phyloP scores from a whole-genome alignment of 2,888 invertebrate species.

The Eurytoma adleriae region DNA sequence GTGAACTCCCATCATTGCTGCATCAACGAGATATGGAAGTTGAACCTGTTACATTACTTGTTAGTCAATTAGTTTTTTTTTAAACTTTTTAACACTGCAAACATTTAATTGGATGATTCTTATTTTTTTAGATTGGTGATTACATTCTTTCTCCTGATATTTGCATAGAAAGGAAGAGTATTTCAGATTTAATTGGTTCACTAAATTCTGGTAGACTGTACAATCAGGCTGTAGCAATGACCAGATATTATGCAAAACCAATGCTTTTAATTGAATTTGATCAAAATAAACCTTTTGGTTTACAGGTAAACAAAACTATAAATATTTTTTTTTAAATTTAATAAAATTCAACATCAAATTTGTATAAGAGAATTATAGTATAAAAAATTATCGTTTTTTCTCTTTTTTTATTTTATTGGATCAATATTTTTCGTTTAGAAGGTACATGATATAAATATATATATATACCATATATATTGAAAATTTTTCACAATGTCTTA shows the following conservation, averaged over 20 bases:
- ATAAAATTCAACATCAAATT: no score
- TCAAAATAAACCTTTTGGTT: constrained; percentile 92
- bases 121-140: constrained; percentile 88
- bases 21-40: constrained; percentile 96
- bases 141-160: constrained; percentile 98
- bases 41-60: constrained; percentile 90
- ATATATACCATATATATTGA: no score
- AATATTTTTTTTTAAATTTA: neutral
- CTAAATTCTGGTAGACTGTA: constrained; percentile 96
- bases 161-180: constrained; percentile 97
- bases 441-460: no score
- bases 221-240: constrained; percentile 97
- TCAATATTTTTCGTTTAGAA: no score
- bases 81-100: constrained; percentile 3
- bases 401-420: neutral
- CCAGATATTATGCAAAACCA: constrained; percentile 90
- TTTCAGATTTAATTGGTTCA: constrained; percentile 97
- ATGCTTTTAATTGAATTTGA: constrained; percentile 97
- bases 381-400: neutral
- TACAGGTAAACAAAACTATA: constrained; percentile 81
- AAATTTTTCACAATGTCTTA: no score
- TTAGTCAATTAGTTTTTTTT: constrained; percentile 66
- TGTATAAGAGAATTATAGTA: no score
- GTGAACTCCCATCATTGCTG: constrained; percentile 95
- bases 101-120: neutral